Evolutionary conservation across 2,797 vertebrate species (phyloP), one percentile per base, ranked within the genome.

Genomic region (Lagocephalus sceleratus): DNA sequence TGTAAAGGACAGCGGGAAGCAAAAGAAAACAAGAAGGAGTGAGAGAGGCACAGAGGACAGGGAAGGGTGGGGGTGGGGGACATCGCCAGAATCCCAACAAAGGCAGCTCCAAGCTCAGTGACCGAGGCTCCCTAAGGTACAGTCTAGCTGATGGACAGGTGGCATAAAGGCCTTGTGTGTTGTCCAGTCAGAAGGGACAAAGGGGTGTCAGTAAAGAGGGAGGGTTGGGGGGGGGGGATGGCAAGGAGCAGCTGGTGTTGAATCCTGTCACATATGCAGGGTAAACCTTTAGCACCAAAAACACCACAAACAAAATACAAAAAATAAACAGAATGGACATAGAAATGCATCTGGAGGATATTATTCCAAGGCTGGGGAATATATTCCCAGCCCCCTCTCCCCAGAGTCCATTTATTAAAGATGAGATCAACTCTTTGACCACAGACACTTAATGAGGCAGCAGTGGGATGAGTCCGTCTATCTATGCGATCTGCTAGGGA

Each of bases 151-250:
- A 91, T 76, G 67, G 89, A 89, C 90, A 90, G 85, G 87, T 79
- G 84, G 83, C 80, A 87, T 86, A 86, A 89, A 89, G 86, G 87
- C 84, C 61, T 76, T 80, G 73, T 82, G 49, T 87, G 88, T 86
- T 85, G 85, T 85, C 85, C 85, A 82, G 87, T 88, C 81, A 84
- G 78, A 57, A 15, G 71, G 73, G 84, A 88, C 82, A 84, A 84
- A 73, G 66, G 71, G 61, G 66, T 77, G 76, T 77, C 75, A 80
- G 32, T 62, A 66, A 62, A 49, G 63, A 45, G 15, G 6, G 38
- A 21, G n/a, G 47, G 54, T 45, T 19, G 53, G 25, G 20, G 47
- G 7, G 21, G 6, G 51, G 16, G 61, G 68, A 66, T 26, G 66
- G 58, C 69, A 66, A 77, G 82, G 76, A 87, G 88, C 90, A 90